Base-by-base conservation (phyloP, 2,888 invertebrate genomes). In the Amblyteles armatorius region DNA sequence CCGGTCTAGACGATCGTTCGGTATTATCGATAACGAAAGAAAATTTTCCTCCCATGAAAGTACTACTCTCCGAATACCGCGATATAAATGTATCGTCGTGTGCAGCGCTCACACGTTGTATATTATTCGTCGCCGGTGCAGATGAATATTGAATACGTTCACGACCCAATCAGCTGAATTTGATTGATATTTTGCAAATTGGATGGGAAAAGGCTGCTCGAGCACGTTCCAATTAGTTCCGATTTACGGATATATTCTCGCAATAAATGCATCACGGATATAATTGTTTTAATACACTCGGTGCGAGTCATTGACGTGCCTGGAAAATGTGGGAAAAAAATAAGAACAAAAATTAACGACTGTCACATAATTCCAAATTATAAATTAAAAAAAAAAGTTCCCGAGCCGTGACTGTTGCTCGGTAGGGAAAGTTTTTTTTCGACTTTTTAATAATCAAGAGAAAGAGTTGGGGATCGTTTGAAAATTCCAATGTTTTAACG, bases 101-200 rank as follows among this genome's bases (percentile, higher is more conserved):
- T 50, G 36, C 40, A 67, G 40, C 40, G 77, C 52, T 67, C 52
- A 52, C 36, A 77, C 52, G n/a, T 67, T 57, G 77, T 52, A 67
- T 67, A 77, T 55, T 40, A 55, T 67, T 52, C 67, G 50, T 40
- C 52, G 40, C 36, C 36, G 55, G n/a, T 16, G 6, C 67, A 36
- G 22, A 77, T 36, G 67, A 55, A 67, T 67, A 77, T 77, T 55
- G 65, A 52, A 16, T 67, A 52, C 22, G 36, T 19, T 63, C 76
- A 52, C 33, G 77, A 77, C 36, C 52, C 77, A 77, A 77, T 67
- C 65, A 67, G 36, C 50, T 63, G 63, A 22, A 67, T 77, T 50
- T 55, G 77, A 77, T 77, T 77, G 77, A 77, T 77, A 77, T 67
- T 67, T 77, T 40, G 40, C 77, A 77, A 77, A 77, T 77, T 77